These are phyloP conservation scores for Vandiemenella viatica DNA, from an alignment of 2,888 invertebrate genomes.

Conservation along the genomic window DNA sequence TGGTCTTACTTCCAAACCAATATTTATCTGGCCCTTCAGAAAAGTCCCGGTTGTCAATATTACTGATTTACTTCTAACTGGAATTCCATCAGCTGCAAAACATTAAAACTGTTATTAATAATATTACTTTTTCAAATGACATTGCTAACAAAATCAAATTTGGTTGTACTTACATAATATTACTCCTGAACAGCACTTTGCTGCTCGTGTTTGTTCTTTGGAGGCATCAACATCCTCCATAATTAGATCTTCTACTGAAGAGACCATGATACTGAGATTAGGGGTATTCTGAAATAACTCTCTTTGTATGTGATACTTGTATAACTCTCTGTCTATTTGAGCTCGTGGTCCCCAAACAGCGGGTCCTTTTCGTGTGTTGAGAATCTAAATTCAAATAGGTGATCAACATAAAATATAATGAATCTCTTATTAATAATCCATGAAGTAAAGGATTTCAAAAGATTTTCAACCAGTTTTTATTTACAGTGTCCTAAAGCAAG, in stretches of 20 bases:
- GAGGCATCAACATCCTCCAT: constrained; percentile 28
- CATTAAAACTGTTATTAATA: no score
- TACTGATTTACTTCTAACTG: constrained; percentile 45
- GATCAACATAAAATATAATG: no score
- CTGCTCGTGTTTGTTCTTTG: constrained; percentile 1
- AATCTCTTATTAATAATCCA: no score
- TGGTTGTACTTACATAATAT: constrained; percentile 34
- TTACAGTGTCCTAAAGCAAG: no score
- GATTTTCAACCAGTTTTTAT: no score
- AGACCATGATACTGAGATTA: constrained; percentile 50
- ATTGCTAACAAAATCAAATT: no score
- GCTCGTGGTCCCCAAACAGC: constrained; percentile 82
- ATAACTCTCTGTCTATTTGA: constrained; percentile 70
- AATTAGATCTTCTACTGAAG: constrained; percentile 65
- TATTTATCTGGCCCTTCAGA: constrained; percentile 68
- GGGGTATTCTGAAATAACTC: constrained; percentile 45
- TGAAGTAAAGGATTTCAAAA: no score
- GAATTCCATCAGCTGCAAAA: constrained; percentile 37
- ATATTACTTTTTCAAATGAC: no score
- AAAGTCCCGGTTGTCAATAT: constrained; percentile 83
- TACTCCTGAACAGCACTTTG: constrained; percentile 33
- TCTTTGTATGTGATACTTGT: constrained; percentile 57
- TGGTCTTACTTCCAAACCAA: constrained; percentile 55
- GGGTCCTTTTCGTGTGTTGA: constrained; percentile 70
- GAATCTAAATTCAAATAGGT: no score